These are phyloP conservation scores for Apodemus speciosus DNA, from an alignment of 2,113 vertebrate species.

Conservation along the genomic window DNA sequence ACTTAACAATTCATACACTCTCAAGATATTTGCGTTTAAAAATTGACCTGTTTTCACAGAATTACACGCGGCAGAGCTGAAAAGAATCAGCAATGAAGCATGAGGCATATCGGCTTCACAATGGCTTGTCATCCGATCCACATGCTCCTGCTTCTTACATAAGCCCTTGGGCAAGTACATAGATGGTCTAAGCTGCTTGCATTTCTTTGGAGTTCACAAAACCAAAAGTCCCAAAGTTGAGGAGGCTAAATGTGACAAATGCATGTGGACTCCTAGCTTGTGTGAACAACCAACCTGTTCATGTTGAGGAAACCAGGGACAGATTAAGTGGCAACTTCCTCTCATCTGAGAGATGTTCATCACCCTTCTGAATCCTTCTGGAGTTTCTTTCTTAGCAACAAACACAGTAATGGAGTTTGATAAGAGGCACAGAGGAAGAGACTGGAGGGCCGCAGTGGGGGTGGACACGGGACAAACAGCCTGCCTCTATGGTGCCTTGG, in stretches of 20 bases:
- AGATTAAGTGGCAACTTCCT: not conserved
- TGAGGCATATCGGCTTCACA: not conserved
- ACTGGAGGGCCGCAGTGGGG: not conserved
- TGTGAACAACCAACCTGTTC: not conserved
- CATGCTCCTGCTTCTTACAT: not conserved
- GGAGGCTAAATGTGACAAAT: not conserved
- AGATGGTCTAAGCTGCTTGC: not conserved
- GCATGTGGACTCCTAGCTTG: not conserved
- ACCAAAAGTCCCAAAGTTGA: not conserved
- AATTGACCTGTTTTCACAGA: conserved; percentile 44
- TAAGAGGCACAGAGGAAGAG: not conserved
- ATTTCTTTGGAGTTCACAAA: not conserved
- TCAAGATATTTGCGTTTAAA: not conserved
- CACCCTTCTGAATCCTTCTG: conserved; percentile 34
- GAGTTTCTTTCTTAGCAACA: not conserved
- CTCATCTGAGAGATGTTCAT: not conserved
- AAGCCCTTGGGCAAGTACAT: not conserved
- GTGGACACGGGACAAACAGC: not conserved
- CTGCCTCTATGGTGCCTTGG: not conserved
- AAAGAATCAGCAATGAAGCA: not conserved
- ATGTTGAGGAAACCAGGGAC: not conserved
- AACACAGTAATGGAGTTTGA: not conserved
- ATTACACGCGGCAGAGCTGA: conserved; percentile 20
- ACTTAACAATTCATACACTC: not conserved
- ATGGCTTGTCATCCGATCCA: not conserved